Base-by-base conservation (phyloP, 2,113 vertebrate species). In the Ondatra zibethicus region DNA sequence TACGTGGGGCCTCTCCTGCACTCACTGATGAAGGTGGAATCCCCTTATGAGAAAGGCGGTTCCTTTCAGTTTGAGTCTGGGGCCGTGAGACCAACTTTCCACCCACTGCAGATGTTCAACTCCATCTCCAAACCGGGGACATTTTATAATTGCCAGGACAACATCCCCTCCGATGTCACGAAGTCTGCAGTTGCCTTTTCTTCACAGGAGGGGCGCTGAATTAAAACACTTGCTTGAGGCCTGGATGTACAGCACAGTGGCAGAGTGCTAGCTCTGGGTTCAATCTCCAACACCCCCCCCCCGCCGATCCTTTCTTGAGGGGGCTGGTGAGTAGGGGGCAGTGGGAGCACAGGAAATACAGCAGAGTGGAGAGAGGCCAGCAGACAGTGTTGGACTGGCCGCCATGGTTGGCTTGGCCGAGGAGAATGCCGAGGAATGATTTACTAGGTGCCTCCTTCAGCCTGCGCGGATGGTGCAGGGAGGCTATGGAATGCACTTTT, bases 401-500 rank as follows among this genome's bases (percentile, higher is more conserved):
- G 23, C 92, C 31, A 82, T 25, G 13, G 17, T n/a, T 17, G 0
- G 36, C 36, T 0, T 82, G 75, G 80, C 45, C 33, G 14, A 12
- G 29, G 76, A 93, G 85, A 36, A 75, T 3, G 84, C 0, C 0
- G n/a, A 82, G 25, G 85, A 75, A 63, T 92, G 89, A 96, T 95
- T 96, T 95, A 96, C 45, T 77, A 92, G 70, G 90, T 94, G 88
- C 55, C 52, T 75, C 45, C 52, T 73, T 66, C 33, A 9, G 81
- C 78, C 90, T 33, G 17, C 16, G 9, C 0, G 31, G 47, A 58
- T 23, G 76, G n/a, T 61, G 63, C 63, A 63, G 55, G 65, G 63
- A 50, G 29, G 68, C 17, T 58, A 84, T 42, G 73, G 89, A 94
- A 90, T 85, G 81, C 2, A 31, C 82, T 75, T 77, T 39, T 33